Percentiles rank a stretch among this genome's conserved stretches.
Conservation (phyloP, 2,113 vertebrate genomes). For the Apodemus sylvaticus region DNA sequence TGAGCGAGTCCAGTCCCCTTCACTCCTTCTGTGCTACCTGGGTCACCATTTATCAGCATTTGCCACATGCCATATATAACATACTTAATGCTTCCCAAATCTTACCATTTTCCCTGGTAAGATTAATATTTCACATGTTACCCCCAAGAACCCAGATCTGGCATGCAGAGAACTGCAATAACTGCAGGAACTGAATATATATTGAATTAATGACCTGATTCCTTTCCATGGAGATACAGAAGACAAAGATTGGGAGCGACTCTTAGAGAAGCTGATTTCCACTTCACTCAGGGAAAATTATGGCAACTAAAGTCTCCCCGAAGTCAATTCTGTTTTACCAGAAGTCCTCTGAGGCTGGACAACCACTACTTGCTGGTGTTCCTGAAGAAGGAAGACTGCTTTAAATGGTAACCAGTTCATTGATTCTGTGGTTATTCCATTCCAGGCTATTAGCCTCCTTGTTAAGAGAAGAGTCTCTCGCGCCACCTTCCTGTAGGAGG, state of each 20-base stretch:
- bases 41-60: background rate
- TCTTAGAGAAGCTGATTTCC: background rate
- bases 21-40: rapidly evolving
- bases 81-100: background rate
- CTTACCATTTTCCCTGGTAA: background rate
- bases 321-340: background rate
- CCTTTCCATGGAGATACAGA: background rate
- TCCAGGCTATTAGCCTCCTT: background rate
- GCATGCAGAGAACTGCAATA: background rate
- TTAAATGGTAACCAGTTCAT: conserved; percentile 54
- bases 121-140: background rate
- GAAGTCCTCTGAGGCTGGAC: background rate
- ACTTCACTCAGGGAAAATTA: background rate
- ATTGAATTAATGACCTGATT: background rate
- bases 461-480: conserved; percentile 58
- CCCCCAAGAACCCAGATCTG: background rate
- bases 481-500: conserved; percentile 72
- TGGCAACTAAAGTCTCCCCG: background rate
- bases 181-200: background rate
- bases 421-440: background rate
- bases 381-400: conserved; percentile 5
- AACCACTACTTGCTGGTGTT: conserved; percentile 32
- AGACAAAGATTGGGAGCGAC: background rate
- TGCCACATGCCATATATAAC: background rate
- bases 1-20: background rate